Conservation (phyloP, 2,888 invertebrate genomes). For the Uloborus plumipes region DNA sequence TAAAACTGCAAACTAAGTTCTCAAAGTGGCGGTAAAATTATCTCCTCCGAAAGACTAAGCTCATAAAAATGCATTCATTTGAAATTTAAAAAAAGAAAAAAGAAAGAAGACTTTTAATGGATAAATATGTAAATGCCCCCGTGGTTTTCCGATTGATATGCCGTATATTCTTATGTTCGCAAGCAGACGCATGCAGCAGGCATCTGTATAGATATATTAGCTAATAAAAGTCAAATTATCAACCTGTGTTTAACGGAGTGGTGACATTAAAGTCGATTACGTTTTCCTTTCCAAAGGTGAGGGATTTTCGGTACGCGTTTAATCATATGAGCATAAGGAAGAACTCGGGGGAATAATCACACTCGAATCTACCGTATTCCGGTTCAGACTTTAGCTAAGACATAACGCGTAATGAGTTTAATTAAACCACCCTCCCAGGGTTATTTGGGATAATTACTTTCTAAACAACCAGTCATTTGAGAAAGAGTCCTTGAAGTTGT, state of each 20-base stretch:
- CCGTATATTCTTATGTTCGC: conserved; percentile 3
- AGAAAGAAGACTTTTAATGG: no score
- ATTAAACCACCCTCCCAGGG: conserved; percentile 59
- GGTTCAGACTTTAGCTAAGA: conserved; percentile 39
- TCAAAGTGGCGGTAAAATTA: no score
- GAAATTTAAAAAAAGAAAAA: no score
- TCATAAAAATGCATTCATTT: no score
- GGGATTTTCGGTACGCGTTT: conserved; percentile 42
- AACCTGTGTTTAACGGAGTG: conserved; percentile 60
- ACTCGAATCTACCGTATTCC: conserved; percentile 21
- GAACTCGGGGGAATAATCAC: conserved; percentile 56
- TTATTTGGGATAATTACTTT: conserved; percentile 62
- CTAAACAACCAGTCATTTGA: conserved; percentile 60
- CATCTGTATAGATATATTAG: conserved; percentile 49
- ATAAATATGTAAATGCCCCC: conserved; percentile 39
- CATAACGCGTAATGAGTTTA: conserved; percentile 62
- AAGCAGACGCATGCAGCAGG: background rate
- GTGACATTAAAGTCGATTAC: conserved; percentile 59
- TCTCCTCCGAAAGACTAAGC: no score
- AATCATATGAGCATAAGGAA: conserved; percentile 52
- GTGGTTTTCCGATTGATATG: background rate
- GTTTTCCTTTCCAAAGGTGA: conserved; percentile 37
- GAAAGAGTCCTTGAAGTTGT: conserved; percentile 45
- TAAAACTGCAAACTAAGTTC: no score
- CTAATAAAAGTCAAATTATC: conserved; percentile 61